Conservation (phyloP, 2,888 invertebrate genomes). For the Strigamia crassipes region DNA sequence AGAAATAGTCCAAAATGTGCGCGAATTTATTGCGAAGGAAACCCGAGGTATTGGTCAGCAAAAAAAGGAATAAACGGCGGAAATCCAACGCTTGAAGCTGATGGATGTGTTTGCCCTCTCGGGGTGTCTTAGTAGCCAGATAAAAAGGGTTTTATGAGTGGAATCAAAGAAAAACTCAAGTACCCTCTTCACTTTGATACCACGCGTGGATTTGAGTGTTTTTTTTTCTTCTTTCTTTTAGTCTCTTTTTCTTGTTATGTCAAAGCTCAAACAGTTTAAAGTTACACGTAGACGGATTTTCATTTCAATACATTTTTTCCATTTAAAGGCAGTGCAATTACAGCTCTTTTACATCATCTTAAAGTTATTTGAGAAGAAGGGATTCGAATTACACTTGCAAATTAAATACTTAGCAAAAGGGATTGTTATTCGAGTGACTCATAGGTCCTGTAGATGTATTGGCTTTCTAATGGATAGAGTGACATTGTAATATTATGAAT, state of each 20-base stretch:
- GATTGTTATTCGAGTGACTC: constrained; percentile 22
- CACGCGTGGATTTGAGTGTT: background rate
- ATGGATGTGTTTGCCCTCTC: background rate
- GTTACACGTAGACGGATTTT: background rate
- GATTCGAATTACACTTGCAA: background rate
- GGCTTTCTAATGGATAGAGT: background rate
- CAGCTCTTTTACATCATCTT: constrained; percentile 18
- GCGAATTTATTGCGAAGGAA: background rate
- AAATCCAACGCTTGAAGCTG: constrained; percentile 11
- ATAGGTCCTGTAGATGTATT: background rate
- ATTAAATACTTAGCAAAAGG: constrained; percentile 31
- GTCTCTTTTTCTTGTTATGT: background rate
- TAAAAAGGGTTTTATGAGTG: constrained; percentile 38
- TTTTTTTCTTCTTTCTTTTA: no score
- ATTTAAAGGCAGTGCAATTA: background rate
- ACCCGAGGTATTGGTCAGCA: background rate
- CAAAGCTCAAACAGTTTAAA: background rate
- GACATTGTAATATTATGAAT: no score
- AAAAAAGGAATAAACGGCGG: background rate
- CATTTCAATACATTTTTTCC: background rate
- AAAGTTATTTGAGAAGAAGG: background rate
- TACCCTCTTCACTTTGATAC: background rate
- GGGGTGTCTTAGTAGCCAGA: background rate
- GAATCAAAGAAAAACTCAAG: background rate
- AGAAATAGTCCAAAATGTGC: background rate